These are phyloP conservation scores for Cryptoprocta ferox DNA, from an alignment of 2,797 vertebrate species.

Conservation along the genomic window DNA sequence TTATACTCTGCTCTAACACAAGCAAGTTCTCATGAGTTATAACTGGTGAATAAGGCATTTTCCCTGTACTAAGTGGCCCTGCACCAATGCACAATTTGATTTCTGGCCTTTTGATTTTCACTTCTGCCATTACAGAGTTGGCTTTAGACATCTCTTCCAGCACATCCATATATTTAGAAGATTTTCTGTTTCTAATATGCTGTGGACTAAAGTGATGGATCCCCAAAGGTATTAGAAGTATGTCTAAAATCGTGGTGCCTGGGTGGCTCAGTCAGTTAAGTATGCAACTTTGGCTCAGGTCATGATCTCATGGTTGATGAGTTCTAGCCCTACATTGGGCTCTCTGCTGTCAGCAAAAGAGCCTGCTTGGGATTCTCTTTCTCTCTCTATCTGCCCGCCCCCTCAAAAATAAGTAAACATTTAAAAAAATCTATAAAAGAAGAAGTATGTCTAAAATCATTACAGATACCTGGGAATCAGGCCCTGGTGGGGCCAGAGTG, in stretches of 20 bases:
- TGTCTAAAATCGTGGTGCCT: background rate
- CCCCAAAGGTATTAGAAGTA: background rate
- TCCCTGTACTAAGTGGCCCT: background rate
- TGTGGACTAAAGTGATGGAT: background rate
- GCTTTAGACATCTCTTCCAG: background rate
- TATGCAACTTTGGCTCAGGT: too few relatives aligned
- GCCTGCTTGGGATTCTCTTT: too few relatives aligned
- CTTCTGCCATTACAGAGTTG: conserved; percentile 6
- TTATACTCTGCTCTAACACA: background rate
- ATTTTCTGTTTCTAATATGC: conserved; percentile 39
- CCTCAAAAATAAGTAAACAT: too few relatives aligned
- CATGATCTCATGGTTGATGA: too few relatives aligned
- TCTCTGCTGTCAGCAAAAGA: too few relatives aligned
- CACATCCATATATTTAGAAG: background rate
- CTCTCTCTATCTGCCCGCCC: too few relatives aligned
- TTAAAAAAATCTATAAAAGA: too few relatives aligned
- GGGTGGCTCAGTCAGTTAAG: too few relatives aligned
- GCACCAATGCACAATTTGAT: background rate
- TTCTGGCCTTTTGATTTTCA: conserved; percentile 14
- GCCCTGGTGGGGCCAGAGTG: background rate
- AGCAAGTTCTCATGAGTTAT: background rate
- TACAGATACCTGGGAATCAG: background rate
- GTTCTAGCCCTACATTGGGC: too few relatives aligned
- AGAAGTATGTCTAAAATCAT: conserved; percentile 1
- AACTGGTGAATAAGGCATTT: background rate